Evolutionary conservation across 2,888 invertebrate species (phyloP), one percentile per base, ranked within the genome.

Genomic region (Dioctria rufipes): DNA sequence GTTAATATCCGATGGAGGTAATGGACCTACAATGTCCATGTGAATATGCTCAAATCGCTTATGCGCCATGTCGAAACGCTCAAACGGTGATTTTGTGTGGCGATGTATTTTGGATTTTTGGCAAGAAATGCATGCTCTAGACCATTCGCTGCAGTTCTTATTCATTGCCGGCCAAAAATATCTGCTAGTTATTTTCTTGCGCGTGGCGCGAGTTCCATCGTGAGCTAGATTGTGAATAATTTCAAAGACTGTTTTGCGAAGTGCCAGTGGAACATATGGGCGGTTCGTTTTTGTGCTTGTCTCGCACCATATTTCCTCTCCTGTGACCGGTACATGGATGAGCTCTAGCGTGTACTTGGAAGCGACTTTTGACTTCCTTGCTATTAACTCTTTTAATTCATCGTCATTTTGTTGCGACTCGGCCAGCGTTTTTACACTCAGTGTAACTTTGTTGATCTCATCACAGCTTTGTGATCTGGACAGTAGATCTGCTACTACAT

Each of bases 121-220:
- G n/a, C 71, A 71, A 4, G 13, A 5, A 87, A 3, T 69, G 43
- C 80, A 80, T 3, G 11, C 5, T 46, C 61, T 80, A 42, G 63
- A 60, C 80, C 80, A 69, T 3, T 3, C 3, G 11, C 5, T 25
- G 4, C 54, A 11, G 3, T 69, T 9, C 40, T 80, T 67, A 46
- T 69, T 65, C 54, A 65, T 66, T 2, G 11, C 39, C 43, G 78
- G 78, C 78, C 78, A 65, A 4, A 78, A 13, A 40, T 67, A 79
- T 67, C 51, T 39, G 4, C 6, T 3, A 8, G n/a, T 11, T 5
- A 79, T 54, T 6, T 13, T 5, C n/a, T 69, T 67, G 37, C 42
- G 11, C 2, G 61, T 69, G 6, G 46, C 11, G 37, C 39, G 39
- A 9, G 58, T 5, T 13, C 46, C 43, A 6, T 67, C 42, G 6